phyloP scores from a whole-genome alignment of 2,888 invertebrate species.

The Ramazzottius varieornatus region DNA sequence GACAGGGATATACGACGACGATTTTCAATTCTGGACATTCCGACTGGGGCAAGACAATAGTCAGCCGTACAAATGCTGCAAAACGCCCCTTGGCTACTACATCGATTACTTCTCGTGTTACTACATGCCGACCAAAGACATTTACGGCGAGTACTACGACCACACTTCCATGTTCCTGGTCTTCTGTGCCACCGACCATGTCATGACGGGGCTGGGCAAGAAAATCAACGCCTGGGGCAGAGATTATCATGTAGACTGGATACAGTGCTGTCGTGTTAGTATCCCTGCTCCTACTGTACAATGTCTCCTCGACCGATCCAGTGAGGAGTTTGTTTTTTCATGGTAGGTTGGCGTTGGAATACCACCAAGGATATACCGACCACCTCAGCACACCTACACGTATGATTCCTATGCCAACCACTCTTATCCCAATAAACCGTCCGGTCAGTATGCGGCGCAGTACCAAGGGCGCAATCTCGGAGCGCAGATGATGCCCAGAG shows the following conservation, averaged over 20 bases:
- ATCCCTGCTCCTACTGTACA: not conserved
- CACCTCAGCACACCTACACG: not conserved
- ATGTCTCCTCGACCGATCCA: not conserved
- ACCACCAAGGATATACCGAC: not conserved
- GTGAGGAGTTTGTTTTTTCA: not conserved
- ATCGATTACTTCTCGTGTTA: not conserved
- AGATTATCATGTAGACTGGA: not conserved
- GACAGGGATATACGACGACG: not conserved
- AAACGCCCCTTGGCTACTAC: not conserved
- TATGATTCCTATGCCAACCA: not conserved
- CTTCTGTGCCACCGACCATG: not conserved
- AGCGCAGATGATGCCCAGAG: not conserved
- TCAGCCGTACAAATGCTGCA: not conserved
- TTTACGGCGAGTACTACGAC: constrained; percentile 3
- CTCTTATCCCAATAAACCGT: not conserved
- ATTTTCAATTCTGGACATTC: not conserved
- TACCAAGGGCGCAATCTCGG: constrained; percentile 2
- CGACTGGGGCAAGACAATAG: not conserved
- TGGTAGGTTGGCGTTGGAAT: not conserved
- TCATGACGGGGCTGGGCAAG: constrained; percentile 1
- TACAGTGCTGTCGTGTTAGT: not conserved
- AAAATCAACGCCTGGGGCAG: not conserved
- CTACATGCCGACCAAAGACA: not conserved
- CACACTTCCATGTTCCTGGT: not conserved
- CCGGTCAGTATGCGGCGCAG: not conserved